Evolutionary conservation across 2,888 invertebrate species (phyloP).

Genomic region (Darwinula stevensoni): DNA sequence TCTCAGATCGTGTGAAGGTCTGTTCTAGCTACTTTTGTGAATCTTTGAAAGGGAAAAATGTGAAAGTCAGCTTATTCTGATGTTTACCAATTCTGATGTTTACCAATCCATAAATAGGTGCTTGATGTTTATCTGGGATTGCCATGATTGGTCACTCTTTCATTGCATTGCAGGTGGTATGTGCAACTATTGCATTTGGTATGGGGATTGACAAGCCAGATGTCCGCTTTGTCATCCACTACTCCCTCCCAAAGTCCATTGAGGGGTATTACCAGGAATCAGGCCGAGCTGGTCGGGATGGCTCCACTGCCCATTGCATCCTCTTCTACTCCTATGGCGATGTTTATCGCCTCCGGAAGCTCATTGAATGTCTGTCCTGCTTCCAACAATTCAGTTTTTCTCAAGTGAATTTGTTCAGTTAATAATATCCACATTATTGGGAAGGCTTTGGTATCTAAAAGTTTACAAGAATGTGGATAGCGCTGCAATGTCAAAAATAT

Average conservation of each 20-base stretch:
- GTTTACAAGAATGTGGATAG: too few relatives aligned
- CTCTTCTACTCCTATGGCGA: slow-evolving; percentile 68
- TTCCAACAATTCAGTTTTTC: too few relatives aligned
- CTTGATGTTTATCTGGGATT: too few relatives aligned
- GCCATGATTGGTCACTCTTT: too few relatives aligned
- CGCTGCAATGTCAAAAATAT: too few relatives aligned
- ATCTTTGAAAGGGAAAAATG: too few relatives aligned
- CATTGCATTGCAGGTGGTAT: slow-evolving; percentile 29
- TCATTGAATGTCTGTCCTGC: slow-evolving; percentile 29
- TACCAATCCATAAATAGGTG: too few relatives aligned
- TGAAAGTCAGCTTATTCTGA: too few relatives aligned
- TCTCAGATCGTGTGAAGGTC: slow-evolving; percentile 40
- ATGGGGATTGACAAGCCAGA: slow-evolving; percentile 99
- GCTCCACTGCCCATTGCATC: slow-evolving; percentile 47
- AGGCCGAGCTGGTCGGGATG: slow-evolving; percentile 85
- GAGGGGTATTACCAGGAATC: slow-evolving; percentile 96
- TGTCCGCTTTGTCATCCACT: slow-evolving; percentile 67
- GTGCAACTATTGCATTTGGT: slow-evolving; percentile 92
- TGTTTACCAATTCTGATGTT: too few relatives aligned
- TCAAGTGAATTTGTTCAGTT: too few relatives aligned
- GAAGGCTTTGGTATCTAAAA: too few relatives aligned
- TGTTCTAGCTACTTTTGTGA: not conserved
- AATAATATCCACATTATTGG: too few relatives aligned
- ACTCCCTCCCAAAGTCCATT: slow-evolving; percentile 70
- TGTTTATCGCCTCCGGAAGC: slow-evolving; percentile 32